These are phyloP conservation scores for Stratiolaelaps scimitus DNA, from an alignment of 1,140 invertebrate species.

Conservation along the genomic window DNA sequence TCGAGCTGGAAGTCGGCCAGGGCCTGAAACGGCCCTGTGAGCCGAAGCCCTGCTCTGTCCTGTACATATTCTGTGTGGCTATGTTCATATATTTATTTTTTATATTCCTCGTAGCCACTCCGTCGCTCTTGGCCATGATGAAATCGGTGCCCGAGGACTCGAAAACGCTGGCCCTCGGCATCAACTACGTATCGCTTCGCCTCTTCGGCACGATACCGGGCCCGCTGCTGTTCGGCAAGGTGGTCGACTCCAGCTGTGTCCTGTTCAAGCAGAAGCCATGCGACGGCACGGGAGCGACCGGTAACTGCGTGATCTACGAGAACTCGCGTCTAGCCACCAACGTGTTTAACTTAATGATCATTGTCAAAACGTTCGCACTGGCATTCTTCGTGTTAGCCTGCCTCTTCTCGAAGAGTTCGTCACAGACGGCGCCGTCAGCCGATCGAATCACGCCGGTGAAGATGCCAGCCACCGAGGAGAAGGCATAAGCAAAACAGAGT, in stretches of 20 bases:
- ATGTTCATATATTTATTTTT: conserved; percentile 29
- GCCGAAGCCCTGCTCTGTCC: conserved; percentile 18
- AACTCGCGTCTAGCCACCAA: conserved; percentile 15
- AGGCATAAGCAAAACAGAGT: background rate
- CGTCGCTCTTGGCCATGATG: conserved; percentile 23
- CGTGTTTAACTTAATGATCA: conserved; percentile 25
- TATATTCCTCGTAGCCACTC: conserved; percentile 26
- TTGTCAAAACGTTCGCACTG: conserved; percentile 19
- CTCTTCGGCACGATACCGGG: conserved; percentile 23
- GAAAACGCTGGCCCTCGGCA: conserved; percentile 22
- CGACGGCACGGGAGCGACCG: conserved; percentile 1
- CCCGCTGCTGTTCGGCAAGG: conserved; percentile 26
- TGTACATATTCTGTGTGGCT: conserved; percentile 26
- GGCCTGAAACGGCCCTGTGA: conserved; percentile 20
- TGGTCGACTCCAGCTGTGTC: conserved; percentile 18
- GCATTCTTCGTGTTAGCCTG: conserved; percentile 23
- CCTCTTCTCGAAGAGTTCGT: conserved; percentile 17
- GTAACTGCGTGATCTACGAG: conserved; percentile 24
- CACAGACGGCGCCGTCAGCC: conserved; percentile 3
- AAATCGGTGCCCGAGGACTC: conserved; percentile 27
- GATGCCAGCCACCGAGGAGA: conserved; percentile 14
- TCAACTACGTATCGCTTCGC: conserved; percentile 23
- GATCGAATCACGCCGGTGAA: conserved; percentile 17
- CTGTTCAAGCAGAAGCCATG: conserved; percentile 20
- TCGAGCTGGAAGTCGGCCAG: conserved; percentile 5